These are phyloP conservation scores for Agriopis leucophaearia DNA, from an alignment of 2,888 invertebrate species.

Conservation along the genomic window DNA sequence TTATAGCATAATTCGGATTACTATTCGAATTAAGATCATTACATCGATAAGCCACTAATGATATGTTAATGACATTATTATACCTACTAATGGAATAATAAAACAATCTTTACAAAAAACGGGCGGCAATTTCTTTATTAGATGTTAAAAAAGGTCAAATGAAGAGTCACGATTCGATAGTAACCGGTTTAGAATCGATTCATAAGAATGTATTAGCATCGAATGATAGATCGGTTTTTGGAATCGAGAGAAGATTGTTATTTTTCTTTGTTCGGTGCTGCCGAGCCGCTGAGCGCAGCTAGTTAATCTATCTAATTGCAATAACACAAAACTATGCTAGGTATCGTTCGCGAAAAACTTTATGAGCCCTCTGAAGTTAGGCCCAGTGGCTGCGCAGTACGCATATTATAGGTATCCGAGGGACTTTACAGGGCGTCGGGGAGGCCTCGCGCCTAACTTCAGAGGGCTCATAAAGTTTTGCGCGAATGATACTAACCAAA, in stretches of 20 bases:
- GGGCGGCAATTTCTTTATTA: slow-evolving; percentile 57
- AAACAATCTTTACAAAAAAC: slow-evolving; percentile 54
- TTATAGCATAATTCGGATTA: slow-evolving; percentile 42
- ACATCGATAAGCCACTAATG: slow-evolving; percentile 42
- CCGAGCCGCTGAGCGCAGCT: too few species aligned
- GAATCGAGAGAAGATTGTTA: slow-evolving; percentile 46
- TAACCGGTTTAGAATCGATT: slow-evolving; percentile 59
- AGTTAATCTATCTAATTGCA: too few species aligned
- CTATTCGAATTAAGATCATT: slow-evolving; percentile 41
- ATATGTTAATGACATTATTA: slow-evolving; percentile 64
- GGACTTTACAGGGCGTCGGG: too few species aligned
- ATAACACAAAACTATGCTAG: too few species aligned
- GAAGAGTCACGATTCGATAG: slow-evolving; percentile 49
- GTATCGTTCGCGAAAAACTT: too few species aligned
- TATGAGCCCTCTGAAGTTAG: too few species aligned
- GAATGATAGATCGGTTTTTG: slow-evolving; percentile 68
- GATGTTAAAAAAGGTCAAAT: slow-evolving; percentile 49
- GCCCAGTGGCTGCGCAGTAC: too few species aligned
- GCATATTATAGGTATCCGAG: too few species aligned
- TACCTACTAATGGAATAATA: slow-evolving; percentile 59
- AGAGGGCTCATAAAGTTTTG: too few species aligned
- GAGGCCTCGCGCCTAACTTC: too few species aligned
- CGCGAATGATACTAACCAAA: too few species aligned
- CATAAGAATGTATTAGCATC: slow-evolving; percentile 63
- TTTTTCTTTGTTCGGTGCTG: slow-evolving; percentile 38